These are phyloP conservation scores for Alces alces DNA, from an alignment of 2,113 vertebrate genomes.

Conservation along the genomic window DNA sequence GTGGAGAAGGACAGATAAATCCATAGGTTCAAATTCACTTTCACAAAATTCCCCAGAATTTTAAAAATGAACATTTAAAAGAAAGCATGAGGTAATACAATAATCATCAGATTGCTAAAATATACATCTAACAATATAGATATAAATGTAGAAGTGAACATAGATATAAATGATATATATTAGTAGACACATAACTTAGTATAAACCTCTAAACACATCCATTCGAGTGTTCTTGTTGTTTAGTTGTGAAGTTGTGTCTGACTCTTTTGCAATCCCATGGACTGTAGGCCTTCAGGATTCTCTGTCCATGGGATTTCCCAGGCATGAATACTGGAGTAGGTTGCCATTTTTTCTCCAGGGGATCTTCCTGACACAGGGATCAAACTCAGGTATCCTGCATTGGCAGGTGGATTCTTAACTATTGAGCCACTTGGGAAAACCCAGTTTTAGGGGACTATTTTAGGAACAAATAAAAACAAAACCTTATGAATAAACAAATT, in stretches of 20 bases:
- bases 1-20: background rate
- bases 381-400: background rate
- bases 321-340: background rate
- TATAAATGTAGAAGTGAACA: background rate
- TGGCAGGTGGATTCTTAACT: background rate
- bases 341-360: background rate
- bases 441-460: background rate
- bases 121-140: background rate
- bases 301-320: background rate
- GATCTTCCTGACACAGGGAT: background rate
- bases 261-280: background rate
- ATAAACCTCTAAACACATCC: background rate
- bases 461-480: background rate
- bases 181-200: background rate
- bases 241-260: background rate
- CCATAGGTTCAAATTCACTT: background rate
- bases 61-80: background rate
- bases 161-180: background rate
- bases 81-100: background rate
- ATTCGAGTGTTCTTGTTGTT: background rate
- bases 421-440: background rate
- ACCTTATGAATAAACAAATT: background rate
- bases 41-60: background rate
- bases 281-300: background rate
- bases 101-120: background rate